Base-by-base conservation (phyloP, 2,113 vertebrate species). In the Microcebus griseorufus region DNA sequence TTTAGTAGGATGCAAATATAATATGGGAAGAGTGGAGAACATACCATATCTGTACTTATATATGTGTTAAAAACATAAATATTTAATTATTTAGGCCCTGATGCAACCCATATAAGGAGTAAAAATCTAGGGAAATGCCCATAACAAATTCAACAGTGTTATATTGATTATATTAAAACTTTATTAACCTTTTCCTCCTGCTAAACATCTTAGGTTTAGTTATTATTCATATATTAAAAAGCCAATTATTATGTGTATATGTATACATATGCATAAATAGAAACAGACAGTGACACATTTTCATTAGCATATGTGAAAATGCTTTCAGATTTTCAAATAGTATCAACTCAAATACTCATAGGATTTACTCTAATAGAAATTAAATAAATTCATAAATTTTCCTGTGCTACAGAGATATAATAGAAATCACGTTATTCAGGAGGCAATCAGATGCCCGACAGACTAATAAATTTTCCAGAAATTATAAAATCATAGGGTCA, bases 31-130 rank as follows among this genome's bases (percentile, higher is more conserved):
- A 39, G 16, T 55, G 2, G 2, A 81, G 25, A 58, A 60, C 22
- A 45, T 34, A 85, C 1, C 22, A 2, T 29, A 7, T 64, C 23
- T 39, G 0, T 8, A 1, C 4, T 22, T 48, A 37, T 25, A 4
- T 29, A 87, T 60, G 32, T 65, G 58, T 17, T 79, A 73, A 34
- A 37, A 91, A 55, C 27, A n/a, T n/a, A 39, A 34, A 8, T 48
- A 17, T 34, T 62, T 58, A 29, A 65, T 64, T 82, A 58, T 81
- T 55, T 83, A 45, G n/a, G 42, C 39, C 18, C 18, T 32, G 39
- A 70, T 8, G 34, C 8, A 53, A 79, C 6, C 2, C 25, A 53
- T 3, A 29, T 48, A 23, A 84, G 13, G 14, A 67, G 12, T 51
- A 14, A 79, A 75, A 87, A 11, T 73, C 37, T 27, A 34, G 27